Evolutionary conservation across 2,888 invertebrate genomes (phyloP).

Genomic region (Vannuccia rotundouncinata): DNA sequence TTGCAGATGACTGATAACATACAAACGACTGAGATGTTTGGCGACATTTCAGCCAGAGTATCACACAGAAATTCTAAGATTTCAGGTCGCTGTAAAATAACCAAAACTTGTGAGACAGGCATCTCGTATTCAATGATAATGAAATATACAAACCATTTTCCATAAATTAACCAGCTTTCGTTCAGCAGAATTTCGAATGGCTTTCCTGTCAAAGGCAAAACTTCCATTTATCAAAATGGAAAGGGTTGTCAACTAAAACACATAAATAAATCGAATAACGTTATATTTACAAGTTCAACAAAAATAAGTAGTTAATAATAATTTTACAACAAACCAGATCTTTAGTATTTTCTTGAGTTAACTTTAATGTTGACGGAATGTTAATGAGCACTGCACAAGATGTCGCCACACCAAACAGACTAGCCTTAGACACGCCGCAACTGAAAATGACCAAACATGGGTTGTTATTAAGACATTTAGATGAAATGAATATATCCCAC

Average conservation of each 20-base stretch:
- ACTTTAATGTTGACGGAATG: background rate
- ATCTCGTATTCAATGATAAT: background rate
- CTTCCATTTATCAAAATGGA: background rate
- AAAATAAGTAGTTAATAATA: background rate
- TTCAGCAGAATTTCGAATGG: background rate
- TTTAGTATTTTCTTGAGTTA: background rate
- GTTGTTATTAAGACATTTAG: background rate
- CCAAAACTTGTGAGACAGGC: background rate
- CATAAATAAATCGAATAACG: background rate
- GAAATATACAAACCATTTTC: background rate
- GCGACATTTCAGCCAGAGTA: background rate
- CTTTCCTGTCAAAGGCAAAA: background rate
- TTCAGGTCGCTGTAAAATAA: background rate
- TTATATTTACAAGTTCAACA: background rate
- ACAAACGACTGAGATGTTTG: background rate
- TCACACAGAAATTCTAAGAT: background rate
- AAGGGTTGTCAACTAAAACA: background rate
- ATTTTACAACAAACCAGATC: background rate
- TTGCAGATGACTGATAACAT: background rate
- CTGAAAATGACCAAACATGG: too few species aligned
- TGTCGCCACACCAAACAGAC: background rate
- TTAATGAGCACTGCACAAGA: background rate
- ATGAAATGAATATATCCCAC: background rate
- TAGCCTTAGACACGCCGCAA: background rate
- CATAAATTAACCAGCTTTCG: background rate